Conservation (phyloP, 2,888 invertebrate species). For the Tachina grossa region DNA sequence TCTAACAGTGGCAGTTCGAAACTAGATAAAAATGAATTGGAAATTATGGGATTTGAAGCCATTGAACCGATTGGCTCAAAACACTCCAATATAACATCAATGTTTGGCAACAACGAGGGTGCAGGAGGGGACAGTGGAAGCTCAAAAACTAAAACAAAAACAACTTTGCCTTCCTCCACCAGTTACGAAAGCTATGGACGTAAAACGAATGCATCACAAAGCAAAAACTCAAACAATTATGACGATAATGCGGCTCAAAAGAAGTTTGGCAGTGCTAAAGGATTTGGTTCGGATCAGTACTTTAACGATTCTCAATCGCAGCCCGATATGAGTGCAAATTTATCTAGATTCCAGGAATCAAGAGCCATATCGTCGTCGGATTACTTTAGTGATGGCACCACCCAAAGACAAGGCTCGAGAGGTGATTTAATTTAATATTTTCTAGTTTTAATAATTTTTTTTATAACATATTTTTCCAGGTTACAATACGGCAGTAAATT, state of each 20-base stretch:
- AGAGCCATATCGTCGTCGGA: conserved; percentile 98
- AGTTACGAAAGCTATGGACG: conserved; percentile 66
- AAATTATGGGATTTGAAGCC: conserved; percentile 81
- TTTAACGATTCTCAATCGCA: conserved; percentile 87
- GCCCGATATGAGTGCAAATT: conserved; percentile 84
- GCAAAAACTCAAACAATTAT: conserved; percentile 65
- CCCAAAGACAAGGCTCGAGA: conserved; percentile 78
- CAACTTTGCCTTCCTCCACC: conserved; percentile 65
- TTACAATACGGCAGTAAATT: conserved; percentile 79
- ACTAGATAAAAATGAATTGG: conserved; percentile 79
- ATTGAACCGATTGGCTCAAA: conserved; percentile 81
- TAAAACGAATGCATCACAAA: conserved; percentile 57
- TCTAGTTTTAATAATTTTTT: not conserved
- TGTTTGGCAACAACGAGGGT: conserved; percentile 78
- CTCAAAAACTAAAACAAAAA: conserved; percentile 71
- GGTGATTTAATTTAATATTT: conserved; percentile 46
- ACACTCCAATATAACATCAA: conserved; percentile 81
- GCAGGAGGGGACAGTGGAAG: conserved; percentile 70
- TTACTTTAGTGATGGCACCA: conserved; percentile 89
- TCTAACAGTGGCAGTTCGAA: conserved; percentile 72
- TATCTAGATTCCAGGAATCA: conserved; percentile 94
- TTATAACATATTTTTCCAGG: conserved; percentile 72
- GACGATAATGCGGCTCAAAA: conserved; percentile 91
- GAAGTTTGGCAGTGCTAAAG: conserved; percentile 98
- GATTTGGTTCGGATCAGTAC: conserved; percentile 98